phyloP scores from a whole-genome alignment of 1,140 invertebrate species.

The Anagrus nilaparvatae region DNA sequence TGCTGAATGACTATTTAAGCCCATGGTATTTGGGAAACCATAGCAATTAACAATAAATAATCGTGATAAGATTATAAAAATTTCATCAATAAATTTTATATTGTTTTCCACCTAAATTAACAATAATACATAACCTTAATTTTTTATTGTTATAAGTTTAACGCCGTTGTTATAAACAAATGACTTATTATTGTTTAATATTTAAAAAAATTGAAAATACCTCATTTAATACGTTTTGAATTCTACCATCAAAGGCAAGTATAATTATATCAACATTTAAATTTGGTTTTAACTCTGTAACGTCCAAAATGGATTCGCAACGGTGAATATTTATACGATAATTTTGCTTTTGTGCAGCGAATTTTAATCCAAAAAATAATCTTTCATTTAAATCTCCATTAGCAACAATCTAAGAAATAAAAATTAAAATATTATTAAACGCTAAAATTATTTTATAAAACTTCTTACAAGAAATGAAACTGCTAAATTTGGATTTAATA shows the following conservation, averaged over 20 bases:
- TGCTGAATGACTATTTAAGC: conserved; percentile 21
- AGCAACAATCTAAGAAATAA: conserved; percentile 26
- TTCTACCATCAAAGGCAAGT: conserved; percentile 30
- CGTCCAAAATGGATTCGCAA: conserved; percentile 27
- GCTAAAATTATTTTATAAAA: not conserved
- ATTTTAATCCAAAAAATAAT: conserved; percentile 25
- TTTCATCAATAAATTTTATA: conserved; percentile 26
- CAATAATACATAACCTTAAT: conserved; percentile 11
- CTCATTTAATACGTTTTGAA: conserved; percentile 21
- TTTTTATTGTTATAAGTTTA: not conserved
- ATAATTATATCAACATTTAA: conserved; percentile 33
- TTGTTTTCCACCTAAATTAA: conserved; percentile 27
- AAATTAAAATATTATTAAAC: conserved; percentile 7
- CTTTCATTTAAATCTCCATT: conserved; percentile 25
- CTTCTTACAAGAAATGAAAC: conserved; percentile 29
- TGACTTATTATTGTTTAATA: not conserved
- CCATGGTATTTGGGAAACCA: conserved; percentile 20
- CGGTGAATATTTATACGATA: conserved; percentile 27
- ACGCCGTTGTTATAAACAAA: not conserved
- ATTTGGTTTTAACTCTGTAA: conserved; percentile 18
- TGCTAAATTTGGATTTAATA: conserved; percentile 19
- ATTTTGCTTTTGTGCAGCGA: conserved; percentile 19
- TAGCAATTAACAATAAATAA: conserved; percentile 30
- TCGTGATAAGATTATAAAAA: conserved; percentile 28
- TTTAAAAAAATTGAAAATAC: conserved; percentile 19